A percentile compares a stretch with the other conserved stretches of the same genome.
These are phyloP conservation scores for Gambusia affinis DNA, from an alignment of 2,113 vertebrate species.

Conservation along the genomic window DNA sequence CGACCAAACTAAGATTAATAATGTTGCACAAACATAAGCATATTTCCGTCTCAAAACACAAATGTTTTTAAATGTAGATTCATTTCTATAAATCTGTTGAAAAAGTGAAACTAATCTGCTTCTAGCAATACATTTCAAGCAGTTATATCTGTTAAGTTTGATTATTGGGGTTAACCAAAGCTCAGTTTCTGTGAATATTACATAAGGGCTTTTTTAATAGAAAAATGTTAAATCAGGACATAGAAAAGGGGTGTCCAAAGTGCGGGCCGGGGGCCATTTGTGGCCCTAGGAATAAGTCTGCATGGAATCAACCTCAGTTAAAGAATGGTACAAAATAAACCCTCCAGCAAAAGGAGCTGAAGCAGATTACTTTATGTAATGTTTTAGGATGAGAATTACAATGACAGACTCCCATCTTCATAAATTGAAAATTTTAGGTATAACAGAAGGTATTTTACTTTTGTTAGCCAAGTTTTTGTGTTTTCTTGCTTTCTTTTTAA, in stretches of 20 bases:
- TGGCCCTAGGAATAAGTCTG: not conserved
- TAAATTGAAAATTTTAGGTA: too few relatives aligned
- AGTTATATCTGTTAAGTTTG: too few relatives aligned
- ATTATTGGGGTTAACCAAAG: not conserved
- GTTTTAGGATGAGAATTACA: not conserved
- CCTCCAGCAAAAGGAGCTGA: not conserved
- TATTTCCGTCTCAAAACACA: not conserved
- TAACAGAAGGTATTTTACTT: not conserved
- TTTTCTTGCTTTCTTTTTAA: not conserved
- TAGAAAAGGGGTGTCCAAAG: not conserved
- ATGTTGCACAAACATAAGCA: not conserved
- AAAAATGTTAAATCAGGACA: not conserved
- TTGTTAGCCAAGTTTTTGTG: not conserved
- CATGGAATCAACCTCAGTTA: not conserved
- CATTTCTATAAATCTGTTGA: not conserved
- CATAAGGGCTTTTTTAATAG: not conserved
- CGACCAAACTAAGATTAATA: not conserved
- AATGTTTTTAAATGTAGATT: not conserved
- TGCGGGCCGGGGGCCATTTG: not conserved
- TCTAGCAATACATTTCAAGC: too few relatives aligned
- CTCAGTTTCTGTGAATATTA: not conserved
- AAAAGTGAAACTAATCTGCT: not conserved
- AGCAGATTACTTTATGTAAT: too few relatives aligned
- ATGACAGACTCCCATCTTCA: not conserved
- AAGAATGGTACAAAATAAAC: not conserved